Base-by-base conservation (phyloP, 2,888 invertebrate species). In the Chrysolina oricalcia region DNA sequence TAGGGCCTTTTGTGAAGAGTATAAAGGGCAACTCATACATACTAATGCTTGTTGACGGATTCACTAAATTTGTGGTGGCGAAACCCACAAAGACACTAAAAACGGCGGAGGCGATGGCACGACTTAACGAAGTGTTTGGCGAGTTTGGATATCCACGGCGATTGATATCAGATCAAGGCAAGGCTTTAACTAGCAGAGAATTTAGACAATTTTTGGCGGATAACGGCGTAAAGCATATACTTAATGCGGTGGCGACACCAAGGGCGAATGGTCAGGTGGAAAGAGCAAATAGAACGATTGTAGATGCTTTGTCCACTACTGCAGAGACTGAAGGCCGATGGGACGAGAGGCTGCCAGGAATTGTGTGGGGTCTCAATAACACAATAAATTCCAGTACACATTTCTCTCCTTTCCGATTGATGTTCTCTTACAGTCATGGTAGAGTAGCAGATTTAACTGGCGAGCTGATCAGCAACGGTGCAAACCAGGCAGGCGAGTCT, bases 331-430 rank as follows among this genome's bases (percentile, higher is more conserved):
- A 82, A 75, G 64, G 23, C 8, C 74, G 73, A 50, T 82, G 83
- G 81, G 81, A 84, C 67, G 73, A 81, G 13, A 43, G 48, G 10
- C 68, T 86, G 8, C 82, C 80, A 21, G 71, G 75, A 0, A 73
- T 85, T 62, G 81, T 85, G 19, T 84, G 83, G 78, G 86, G 81
- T 4, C 72, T 85, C 11, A 86, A 85, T 69, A 81, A 84, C 70
- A 66, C 76, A n/a, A 35, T 67, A 19, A 78, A 71, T 23, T 15
- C 67, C 19, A 74, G 62, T 63, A 67, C 65, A 17, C 71, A 70
- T 23, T 70, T 70, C 65, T 53, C 70, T 23, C 74, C 64, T 2
- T 15, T 19, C 35, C 35, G 35, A n/a, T 35, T 73, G 46, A 73
- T 73, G 67, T 74, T 70, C 27, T 70, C 66, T 66, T 23, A 70